Evolutionary conservation across 2,888 invertebrate genomes (phyloP).

Genomic region (Philereme transversata): DNA sequence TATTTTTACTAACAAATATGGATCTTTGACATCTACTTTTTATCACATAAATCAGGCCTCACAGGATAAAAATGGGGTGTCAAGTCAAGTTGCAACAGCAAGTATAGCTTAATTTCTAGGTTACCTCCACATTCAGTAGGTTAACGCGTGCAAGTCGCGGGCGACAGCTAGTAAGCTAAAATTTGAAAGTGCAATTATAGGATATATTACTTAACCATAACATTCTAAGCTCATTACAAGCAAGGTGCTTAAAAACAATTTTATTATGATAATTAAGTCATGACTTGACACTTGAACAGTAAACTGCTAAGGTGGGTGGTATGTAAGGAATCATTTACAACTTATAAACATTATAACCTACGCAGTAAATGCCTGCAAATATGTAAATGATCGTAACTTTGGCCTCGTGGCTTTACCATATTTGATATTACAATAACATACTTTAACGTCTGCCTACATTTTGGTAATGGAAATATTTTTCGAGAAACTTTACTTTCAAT

Average conservation of each 20-base stretch:
- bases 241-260: conserved; percentile 7
- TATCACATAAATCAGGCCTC: too few relatives aligned
- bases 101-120: too few relatives aligned
- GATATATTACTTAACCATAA: too few relatives aligned
- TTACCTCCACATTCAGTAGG: too few relatives aligned
- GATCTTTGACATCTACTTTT: too few relatives aligned
- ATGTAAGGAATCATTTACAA: conserved; percentile 28
- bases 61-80: too few relatives aligned
- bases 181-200: too few relatives aligned
- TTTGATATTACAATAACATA: conserved; percentile 35
- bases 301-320: conserved; percentile 35
- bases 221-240: conserved; percentile 13
- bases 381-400: conserved; percentile 38
- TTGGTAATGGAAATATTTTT: conserved; percentile 19
- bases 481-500: conserved; percentile 20
- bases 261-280: conserved; percentile 36
- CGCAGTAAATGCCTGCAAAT: conserved; percentile 40
- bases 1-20: too few relatives aligned
- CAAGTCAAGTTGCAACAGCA: too few relatives aligned
- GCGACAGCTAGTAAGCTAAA: too few relatives aligned
- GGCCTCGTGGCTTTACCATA: conserved; percentile 34
- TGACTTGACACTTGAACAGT: conserved; percentile 32
- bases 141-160: too few relatives aligned
- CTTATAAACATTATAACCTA: conserved; percentile 39
- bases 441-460: conserved; percentile 18